phyloP scores from a whole-genome alignment of 2,888 invertebrate species.

The Synanthedon andrenaeformis region DNA sequence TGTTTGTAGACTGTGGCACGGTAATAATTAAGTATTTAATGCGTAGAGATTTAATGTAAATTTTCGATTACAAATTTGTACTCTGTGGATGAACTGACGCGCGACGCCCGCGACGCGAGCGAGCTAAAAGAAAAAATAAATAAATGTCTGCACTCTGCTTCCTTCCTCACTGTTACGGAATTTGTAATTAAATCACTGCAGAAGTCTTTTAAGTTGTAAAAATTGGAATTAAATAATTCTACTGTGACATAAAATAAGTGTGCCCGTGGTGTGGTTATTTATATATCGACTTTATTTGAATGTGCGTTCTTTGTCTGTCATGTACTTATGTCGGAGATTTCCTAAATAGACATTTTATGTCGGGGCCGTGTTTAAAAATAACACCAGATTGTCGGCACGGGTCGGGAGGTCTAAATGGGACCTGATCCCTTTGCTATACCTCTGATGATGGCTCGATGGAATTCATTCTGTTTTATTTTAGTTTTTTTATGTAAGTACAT shows the following conservation, averaged over 20 bases:
- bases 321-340: conserved; percentile 53
- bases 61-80: too few species aligned
- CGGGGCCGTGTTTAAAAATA: conserved; percentile 65
- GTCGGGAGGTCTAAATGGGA: conserved; percentile 22
- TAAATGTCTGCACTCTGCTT: not conserved
- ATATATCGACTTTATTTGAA: conserved; percentile 9
- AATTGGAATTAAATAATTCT: not conserved
- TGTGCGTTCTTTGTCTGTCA: conserved; percentile 57
- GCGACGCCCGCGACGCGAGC: too few species aligned
- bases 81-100: too few species aligned
- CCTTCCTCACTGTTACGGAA: conserved; percentile 17
- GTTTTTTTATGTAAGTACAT: conserved; percentile 38
- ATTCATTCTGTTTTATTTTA: conserved; percentile 22
- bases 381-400: conserved; percentile 51
- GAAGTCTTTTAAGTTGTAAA: conserved; percentile 1
- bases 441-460: conserved; percentile 31
- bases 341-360: conserved; percentile 64
- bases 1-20: too few species aligned
- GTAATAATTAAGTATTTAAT: too few species aligned
- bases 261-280: not conserved
- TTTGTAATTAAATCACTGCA: conserved; percentile 27
- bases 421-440: conserved; percentile 34
- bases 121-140: too few species aligned
- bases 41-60: too few species aligned
- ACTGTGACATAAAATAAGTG: not conserved